Evolutionary conservation across 1,140 invertebrate genomes (phyloP).

Genomic region (Pachypsylla venusta): DNA sequence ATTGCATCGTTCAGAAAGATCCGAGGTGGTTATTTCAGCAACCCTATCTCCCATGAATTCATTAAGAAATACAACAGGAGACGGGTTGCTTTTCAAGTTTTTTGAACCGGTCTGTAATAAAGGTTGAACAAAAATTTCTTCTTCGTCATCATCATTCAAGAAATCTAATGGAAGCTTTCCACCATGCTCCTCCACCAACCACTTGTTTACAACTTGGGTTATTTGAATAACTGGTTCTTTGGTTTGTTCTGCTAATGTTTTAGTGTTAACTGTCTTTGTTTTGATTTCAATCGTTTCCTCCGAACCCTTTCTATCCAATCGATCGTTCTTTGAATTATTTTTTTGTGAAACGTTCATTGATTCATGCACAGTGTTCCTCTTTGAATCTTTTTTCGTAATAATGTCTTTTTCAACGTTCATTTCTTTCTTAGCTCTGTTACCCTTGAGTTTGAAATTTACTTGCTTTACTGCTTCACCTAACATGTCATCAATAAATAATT

Average conservation of each 20-base stretch:
- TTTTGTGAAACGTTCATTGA: background rate
- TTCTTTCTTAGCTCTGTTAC: background rate
- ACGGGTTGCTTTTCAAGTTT: slow-evolving; percentile 6
- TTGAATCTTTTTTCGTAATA: background rate
- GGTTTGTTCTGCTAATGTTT: background rate
- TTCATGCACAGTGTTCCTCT: background rate
- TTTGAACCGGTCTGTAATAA: background rate
- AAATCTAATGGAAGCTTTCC: slow-evolving; percentile 1
- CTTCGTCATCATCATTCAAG: background rate
- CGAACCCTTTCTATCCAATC: background rate
- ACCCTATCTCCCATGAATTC: background rate
- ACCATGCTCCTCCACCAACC: background rate
- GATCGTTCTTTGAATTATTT: background rate
- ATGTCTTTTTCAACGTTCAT: background rate
- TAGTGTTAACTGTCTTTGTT: background rate
- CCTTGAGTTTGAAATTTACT: background rate
- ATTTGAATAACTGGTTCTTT: background rate
- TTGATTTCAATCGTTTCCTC: background rate
- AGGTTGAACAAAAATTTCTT: slow-evolving; percentile 3
- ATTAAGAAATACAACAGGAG: slow-evolving; percentile 4
- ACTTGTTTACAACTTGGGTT: background rate
- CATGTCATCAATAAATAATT: slow-evolving; percentile 1
- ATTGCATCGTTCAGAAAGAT: background rate
- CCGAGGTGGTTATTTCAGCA: background rate
- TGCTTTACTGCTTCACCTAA: background rate